Conservation (phyloP, 64 coral and sea anemone species). For the Stylophora pistillata region DNA sequence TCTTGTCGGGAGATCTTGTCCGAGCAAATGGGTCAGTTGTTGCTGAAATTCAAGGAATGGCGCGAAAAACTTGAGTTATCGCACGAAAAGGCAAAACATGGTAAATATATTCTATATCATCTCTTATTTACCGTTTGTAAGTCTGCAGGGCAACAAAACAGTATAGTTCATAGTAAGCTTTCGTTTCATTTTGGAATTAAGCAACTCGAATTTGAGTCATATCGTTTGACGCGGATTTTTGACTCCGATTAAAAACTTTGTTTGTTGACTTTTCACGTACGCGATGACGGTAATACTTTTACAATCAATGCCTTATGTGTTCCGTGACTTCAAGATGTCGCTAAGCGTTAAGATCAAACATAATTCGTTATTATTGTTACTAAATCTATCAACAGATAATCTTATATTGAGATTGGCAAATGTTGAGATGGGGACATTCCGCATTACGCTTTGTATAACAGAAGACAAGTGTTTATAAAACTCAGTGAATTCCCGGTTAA, state of each 20-base stretch:
- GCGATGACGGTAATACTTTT: not conserved
- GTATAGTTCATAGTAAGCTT: not conserved
- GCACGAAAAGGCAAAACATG: conserved; percentile 33
- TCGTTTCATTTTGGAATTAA: not conserved
- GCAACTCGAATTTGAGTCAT: not conserved
- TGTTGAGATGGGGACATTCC: not conserved
- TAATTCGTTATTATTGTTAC: not conserved
- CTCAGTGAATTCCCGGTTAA: not conserved
- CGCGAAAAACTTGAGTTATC: conserved; percentile 38
- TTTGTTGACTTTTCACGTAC: not conserved
- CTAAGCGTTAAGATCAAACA: not conserved
- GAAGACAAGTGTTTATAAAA: not conserved
- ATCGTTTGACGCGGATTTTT: not conserved
- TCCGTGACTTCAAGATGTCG: not conserved
- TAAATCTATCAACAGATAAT: not conserved
- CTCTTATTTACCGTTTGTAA: conserved; percentile 22
- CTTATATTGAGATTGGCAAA: not conserved
- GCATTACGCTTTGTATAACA: not conserved
- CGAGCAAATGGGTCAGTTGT: conserved; percentile 29
- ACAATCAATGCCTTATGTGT: not conserved
- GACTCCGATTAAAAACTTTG: not conserved
- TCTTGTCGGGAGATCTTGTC: not conserved
- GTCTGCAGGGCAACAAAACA: not conserved
- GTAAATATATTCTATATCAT: conserved; percentile 11
- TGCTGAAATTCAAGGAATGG: conserved; percentile 29